These are phyloP conservation scores for Pristionchus maxplancki DNA, from an alignment of 2,888 invertebrate genomes.

Conservation along the genomic window DNA sequence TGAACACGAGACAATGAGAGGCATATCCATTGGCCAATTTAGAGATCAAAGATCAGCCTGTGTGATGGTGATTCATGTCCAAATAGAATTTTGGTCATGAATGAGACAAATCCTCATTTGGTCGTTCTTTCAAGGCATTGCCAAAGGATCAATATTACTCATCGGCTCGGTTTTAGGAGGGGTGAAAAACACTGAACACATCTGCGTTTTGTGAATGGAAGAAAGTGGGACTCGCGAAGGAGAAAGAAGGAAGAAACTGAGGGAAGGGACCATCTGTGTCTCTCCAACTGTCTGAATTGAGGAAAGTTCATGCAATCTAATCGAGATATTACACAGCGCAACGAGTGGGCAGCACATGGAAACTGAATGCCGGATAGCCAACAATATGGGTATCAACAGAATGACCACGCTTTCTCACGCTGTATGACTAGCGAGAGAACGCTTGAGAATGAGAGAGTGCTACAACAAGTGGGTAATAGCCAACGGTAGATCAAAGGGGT, in stretches of 20 bases:
- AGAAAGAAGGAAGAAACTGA: background rate
- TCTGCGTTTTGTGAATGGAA: constrained; percentile 33
- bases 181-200: background rate
- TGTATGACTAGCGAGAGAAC: too few species aligned
- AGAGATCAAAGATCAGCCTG: background rate
- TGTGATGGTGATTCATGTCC: background rate
- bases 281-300: background rate
- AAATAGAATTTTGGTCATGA: too few species aligned
- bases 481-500: background rate
- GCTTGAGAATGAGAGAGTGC: background rate
- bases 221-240: background rate
- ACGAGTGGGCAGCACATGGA: too few species aligned
- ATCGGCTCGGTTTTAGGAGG: background rate
- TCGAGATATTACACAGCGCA: background rate
- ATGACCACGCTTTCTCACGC: background rate
- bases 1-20: background rate
- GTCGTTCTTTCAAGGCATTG: too few species aligned
- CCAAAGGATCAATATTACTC: background rate
- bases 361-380: too few species aligned
- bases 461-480: background rate
- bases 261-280: background rate
- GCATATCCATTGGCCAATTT: background rate
- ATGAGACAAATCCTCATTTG: too few species aligned
- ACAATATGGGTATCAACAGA: too few species aligned
- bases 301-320: background rate